A percentile compares a stretch with the other conserved stretches of the same genome.
Evolutionary conservation across 2,797 vertebrate genomes (phyloP).

Genomic region (Cheirogaleus major): DNA sequence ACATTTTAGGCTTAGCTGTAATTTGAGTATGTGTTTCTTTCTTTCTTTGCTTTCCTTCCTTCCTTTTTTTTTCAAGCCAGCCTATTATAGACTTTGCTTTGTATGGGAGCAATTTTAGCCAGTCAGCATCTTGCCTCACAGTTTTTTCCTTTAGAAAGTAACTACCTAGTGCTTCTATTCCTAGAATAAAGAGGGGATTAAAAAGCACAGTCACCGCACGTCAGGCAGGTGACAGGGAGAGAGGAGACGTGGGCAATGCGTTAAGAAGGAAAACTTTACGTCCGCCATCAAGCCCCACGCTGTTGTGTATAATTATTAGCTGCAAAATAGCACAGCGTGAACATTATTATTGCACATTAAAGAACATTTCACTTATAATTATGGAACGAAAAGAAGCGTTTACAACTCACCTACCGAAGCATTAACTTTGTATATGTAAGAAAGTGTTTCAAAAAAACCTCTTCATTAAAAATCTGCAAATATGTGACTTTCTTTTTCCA

Average conservation of each 20-base stretch:
- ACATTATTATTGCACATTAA: conserved; percentile 92
- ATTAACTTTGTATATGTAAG: conserved; percentile 79
- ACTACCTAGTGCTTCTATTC: conserved; percentile 73
- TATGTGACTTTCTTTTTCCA: conserved; percentile 79
- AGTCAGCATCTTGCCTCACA: conserved; percentile 80
- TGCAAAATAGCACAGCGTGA: conserved; percentile 92
- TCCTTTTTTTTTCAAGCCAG: conserved; percentile 33
- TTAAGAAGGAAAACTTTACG: conserved; percentile 85
- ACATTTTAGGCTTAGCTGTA: conserved; percentile 57
- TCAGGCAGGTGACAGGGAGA: conserved; percentile 61
- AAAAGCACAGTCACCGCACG: conserved; percentile 71
- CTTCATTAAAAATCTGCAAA: conserved; percentile 82
- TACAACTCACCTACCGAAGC: conserved; percentile 89
- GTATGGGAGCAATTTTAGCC: conserved; percentile 70
- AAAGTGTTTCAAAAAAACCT: conserved; percentile 76
- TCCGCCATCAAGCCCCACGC: conserved; percentile 88
- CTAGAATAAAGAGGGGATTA: conserved; percentile 78
- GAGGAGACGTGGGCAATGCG: conserved; percentile 62
- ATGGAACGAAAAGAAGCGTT: conserved; percentile 89
- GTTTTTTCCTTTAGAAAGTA: conserved; percentile 77
- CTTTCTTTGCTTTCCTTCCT: neutral
- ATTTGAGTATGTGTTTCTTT: neutral
- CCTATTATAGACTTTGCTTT: conserved; percentile 72
- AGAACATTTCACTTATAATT: conserved; percentile 93
- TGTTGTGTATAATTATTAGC: conserved; percentile 93